Evolutionary conservation across 1,140 invertebrate genomes (phyloP).

Genomic region (Drosophila insularis): DNA sequence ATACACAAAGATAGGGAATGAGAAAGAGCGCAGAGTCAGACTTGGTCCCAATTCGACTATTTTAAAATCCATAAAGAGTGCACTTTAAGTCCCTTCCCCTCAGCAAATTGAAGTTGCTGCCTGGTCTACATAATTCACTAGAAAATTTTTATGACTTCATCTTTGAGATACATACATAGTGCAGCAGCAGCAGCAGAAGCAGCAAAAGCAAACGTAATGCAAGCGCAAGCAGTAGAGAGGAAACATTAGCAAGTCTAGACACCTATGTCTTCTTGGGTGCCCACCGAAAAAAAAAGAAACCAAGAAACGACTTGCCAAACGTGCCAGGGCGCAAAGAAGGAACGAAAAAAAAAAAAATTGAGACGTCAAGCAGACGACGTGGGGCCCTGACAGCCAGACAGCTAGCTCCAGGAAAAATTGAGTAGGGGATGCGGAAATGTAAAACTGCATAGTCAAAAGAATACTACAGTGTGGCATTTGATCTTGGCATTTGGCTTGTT

Average conservation of each 20-base stretch:
- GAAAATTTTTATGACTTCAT: constrained; percentile 73
- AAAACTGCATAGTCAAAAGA: constrained; percentile 37
- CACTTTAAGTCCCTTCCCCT: constrained; percentile 45
- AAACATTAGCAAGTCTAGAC: constrained; percentile 82
- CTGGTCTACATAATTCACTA: constrained; percentile 62
- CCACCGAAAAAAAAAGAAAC: constrained; percentile 54
- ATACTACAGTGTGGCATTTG: constrained; percentile 24
- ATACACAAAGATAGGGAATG: not conserved
- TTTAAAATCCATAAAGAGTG: constrained; percentile 13
- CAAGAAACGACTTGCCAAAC: constrained; percentile 35
- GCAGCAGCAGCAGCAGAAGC: constrained; percentile 39
- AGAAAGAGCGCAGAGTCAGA: constrained; percentile 3
- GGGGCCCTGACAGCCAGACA: constrained; percentile 55
- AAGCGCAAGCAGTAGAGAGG: constrained; percentile 39
- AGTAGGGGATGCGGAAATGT: constrained; percentile 27
- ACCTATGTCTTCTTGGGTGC: constrained; percentile 75
- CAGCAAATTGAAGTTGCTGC: constrained; percentile 36
- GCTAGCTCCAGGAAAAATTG: constrained; percentile 25
- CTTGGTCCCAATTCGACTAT: constrained; percentile 18
- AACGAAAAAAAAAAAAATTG: constrained; percentile 68
- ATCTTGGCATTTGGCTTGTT: constrained; percentile 65
- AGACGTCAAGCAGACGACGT: constrained; percentile 74
- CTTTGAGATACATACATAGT: constrained; percentile 19
- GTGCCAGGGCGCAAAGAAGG: constrained; percentile 52
- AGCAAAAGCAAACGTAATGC: constrained; percentile 34